A percentile compares a stretch with the other conserved stretches of the same genome.
Conservation (phyloP, 2,888 invertebrate species). For the Himalopsyche kuldschensis region DNA sequence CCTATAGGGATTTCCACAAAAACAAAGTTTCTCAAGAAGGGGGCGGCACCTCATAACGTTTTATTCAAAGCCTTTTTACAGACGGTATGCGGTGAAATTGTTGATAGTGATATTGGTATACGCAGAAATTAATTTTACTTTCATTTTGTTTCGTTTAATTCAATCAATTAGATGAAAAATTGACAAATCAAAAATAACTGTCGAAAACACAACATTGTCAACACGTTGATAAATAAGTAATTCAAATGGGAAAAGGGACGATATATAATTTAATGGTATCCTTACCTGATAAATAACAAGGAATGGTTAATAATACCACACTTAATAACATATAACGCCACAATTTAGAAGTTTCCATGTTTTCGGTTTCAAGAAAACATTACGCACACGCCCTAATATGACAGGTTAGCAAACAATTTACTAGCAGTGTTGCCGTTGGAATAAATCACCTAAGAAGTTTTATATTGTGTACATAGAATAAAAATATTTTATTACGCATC, state of each 20-base stretch:
- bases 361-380: slow-evolving; percentile 19
- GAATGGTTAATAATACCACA: not conserved
- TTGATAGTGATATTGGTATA: no score
- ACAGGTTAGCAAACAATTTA: slow-evolving; percentile 13
- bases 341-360: slow-evolving; percentile 14
- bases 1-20: not conserved
- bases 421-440: not conserved
- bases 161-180: not conserved
- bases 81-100: no score
- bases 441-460: no score
- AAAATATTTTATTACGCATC: no score
- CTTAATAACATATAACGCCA: not conserved
- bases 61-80: no score
- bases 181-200: not conserved
- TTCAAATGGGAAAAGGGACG: not conserved
- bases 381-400: slow-evolving; percentile 28
- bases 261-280: not conserved
- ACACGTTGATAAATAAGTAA: not conserved
- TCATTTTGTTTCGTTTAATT: not conserved
- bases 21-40: not conserved
- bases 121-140: no score
- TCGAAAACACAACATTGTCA: not conserved
- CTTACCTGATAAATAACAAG: not conserved
- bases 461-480: no score
- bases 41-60: not conserved